These are phyloP conservation scores for Sylvilagus floridanus DNA, from an alignment of 2,797 vertebrate species.

Conservation along the genomic window DNA sequence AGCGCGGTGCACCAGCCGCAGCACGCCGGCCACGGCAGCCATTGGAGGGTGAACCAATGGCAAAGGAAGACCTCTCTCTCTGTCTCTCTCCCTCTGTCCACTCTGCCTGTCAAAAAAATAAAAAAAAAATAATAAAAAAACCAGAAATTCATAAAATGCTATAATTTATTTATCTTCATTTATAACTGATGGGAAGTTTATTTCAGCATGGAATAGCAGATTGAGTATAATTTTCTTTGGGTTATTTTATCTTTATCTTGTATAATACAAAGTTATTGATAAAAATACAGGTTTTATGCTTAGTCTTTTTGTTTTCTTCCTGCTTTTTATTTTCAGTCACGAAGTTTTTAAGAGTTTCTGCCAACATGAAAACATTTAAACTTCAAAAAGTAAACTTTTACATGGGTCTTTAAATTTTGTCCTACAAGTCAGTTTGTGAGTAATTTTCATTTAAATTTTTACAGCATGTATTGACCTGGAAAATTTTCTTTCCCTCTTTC, in stretches of 20 bases:
- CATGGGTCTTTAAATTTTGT: neutral
- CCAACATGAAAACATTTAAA: neutral
- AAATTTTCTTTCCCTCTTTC: neutral
- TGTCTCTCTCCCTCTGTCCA: too few relatives aligned
- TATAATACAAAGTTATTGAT: neutral
- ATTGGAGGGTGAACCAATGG: too few relatives aligned
- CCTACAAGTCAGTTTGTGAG: neutral
- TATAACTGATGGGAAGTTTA: neutral
- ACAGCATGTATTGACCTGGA: neutral
- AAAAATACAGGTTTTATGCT: neutral
- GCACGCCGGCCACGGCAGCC: too few relatives aligned
- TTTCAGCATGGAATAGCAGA: neutral
- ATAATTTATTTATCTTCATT: slow-evolving; percentile 1
- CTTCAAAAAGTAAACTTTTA: neutral
- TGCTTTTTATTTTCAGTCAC: neutral
- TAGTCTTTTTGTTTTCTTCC: too few relatives aligned
- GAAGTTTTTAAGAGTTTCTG: neutral
- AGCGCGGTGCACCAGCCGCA: too few relatives aligned
- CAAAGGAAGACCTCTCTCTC: too few relatives aligned
- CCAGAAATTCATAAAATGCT: too few relatives aligned
- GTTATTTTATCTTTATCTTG: slow-evolving; percentile 1
- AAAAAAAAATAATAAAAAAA: too few relatives aligned
- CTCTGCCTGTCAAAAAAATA: too few relatives aligned
- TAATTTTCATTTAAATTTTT: neutral
- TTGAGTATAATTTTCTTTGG: neutral